Evolutionary conservation across 1,140 invertebrate genomes (phyloP), one percentile per base, ranked within the genome.

Genomic region (Leptopilina boulardi): DNA sequence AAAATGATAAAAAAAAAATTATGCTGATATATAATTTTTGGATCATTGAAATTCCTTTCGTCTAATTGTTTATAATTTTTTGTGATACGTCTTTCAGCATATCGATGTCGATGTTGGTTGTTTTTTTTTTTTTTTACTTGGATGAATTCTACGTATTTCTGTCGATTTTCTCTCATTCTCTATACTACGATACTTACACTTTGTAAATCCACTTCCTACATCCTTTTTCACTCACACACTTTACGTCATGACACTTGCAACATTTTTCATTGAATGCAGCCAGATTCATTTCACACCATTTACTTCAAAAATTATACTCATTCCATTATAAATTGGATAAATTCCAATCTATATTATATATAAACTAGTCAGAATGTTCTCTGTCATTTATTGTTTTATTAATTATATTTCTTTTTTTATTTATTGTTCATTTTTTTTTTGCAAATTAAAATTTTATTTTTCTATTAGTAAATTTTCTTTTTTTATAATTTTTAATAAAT

Each of bases 61-160:
- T 76, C 77, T 82, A 76, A 26, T 71, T 30, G 23, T 75, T 54
- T 74, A n/a, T n/a, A 47, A 73, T 56, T 76, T 42, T 75, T 42
- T 75, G 59, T 78, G 78, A 73, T 18, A 78, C 21, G 70, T 54
- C 70, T 78, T 73, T 78, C 76, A 77, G 76, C 71, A 70, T 75
- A 66, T 75, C 54, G 47, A 51, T 78, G 71, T 75, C 71, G 51
- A 59, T 59, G 44, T 76, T 38, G 44, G 59, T 41, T 73, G 30
- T 77, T 34, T 77, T 77, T 77, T 75, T 77, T 77, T 75, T 34
- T 74, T 30, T 5, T 30, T 34, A 75, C 34, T n/a, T 79, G 51
- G 74, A 74, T 73, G 74, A 72, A 74, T 72, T 42, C 77, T 47
- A 54, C 47, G 71, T 77, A 71, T 74, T 76, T 75, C 75, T 73